Evolutionary conservation across 2,888 invertebrate genomes (phyloP).

Genomic region (Idaea straminata): DNA sequence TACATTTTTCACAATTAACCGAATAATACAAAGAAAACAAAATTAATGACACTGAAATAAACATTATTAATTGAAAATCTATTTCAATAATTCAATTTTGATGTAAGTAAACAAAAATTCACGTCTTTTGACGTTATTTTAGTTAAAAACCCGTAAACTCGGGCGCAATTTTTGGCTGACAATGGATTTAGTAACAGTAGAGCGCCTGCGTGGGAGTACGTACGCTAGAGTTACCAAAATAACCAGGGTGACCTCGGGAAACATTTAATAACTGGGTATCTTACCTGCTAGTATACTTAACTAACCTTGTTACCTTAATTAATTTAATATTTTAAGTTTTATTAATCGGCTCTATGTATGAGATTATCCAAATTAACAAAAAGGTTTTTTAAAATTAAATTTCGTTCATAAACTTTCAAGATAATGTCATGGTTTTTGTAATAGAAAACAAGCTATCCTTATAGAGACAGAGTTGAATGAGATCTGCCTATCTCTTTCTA

Average conservation of each 20-base stretch:
- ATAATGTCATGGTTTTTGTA: neutral
- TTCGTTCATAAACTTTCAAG: neutral
- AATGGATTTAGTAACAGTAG: neutral
- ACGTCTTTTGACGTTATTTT: neutral
- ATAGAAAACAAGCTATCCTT: neutral
- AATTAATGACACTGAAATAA: neutral
- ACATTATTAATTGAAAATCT: neutral
- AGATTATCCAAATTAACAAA: too few species aligned
- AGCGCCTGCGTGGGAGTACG: neutral
- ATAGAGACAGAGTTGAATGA: neutral
- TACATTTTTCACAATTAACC: neutral
- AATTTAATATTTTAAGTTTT: too few species aligned
- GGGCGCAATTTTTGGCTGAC: neutral
- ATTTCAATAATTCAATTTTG: neutral
- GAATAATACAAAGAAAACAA: neutral
- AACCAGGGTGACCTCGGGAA: constrained; percentile 2
- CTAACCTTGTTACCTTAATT: neutral
- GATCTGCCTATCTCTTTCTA: neutral
- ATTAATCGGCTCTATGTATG: too few species aligned
- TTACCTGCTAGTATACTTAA: neutral
- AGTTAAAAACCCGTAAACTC: neutral
- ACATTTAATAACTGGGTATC: neutral
- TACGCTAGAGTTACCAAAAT: constrained; percentile 3
- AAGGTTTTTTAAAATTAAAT: neutral
- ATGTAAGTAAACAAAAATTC: neutral